Base-by-base conservation (phyloP, 2,888 invertebrate genomes). In the Lasioglossum pauxillum region DNA sequence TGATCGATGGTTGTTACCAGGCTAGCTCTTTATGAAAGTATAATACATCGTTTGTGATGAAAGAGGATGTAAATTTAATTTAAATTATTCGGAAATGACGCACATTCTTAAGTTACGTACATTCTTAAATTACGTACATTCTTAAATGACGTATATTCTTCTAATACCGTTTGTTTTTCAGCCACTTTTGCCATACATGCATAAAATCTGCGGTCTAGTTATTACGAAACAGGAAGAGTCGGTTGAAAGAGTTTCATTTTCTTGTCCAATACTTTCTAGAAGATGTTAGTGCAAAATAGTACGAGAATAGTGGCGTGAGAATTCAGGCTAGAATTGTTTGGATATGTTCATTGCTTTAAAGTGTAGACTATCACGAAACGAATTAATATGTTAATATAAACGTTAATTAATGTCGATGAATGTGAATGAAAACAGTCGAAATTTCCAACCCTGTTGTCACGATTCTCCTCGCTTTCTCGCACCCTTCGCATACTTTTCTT, bases 381-480 rank as follows among this genome's bases (percentile, higher is more conserved):
- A 49, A 49, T 19, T 1, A 1, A 19, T 5, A 49, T 19, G 46
- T 49, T 46, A 46, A 46, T 46, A 46, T 16, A 46, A 46, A 46
- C 16, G 12, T 46, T 19, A 19, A 19, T 46, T 16, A 46, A 46
- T 1, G 16, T 5, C 1, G 16, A 46, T 19, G 5, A 16, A 19
- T 5, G 5, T 46, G 19, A 19, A 19, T 49, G 7, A 49, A 49
- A 49, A 19, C 49, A 49, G 19, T 19, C 49, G 7, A 0, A 49
- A 2, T 19, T 5, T 19, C 19, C 49, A 19, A 0, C 0, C 5
- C 19, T 19, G 49, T 0, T 5, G 5, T 14, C 5, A 2, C 5
- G 27, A 60, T 14, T 27, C 14, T 60, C 12, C 14, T n/a, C 14
- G 14, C 0, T n/a, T 27, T 14, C 27, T 14, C 14, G 1, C 5